Base-by-base conservation (phyloP, 2,113 vertebrate genomes). In the Anhinga anhinga region DNA sequence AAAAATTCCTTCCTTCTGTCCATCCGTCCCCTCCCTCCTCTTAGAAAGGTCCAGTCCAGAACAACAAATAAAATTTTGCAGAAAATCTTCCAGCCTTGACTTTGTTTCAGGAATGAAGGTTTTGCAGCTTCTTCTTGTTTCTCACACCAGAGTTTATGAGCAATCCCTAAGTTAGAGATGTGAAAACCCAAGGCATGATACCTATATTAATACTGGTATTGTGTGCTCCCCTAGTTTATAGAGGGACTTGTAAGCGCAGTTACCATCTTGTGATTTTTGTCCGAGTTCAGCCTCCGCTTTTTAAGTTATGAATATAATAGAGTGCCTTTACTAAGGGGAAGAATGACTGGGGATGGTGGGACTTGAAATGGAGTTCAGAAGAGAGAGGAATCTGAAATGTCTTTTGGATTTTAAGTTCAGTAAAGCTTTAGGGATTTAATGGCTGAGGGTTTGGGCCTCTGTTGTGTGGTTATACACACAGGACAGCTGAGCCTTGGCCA, bases 141-240 rank as follows among this genome's bases (percentile, higher is more conserved):
- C 45, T 93, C 34, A 47, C 18, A 15, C 23, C 12, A 16, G 56
- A n/a, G 17, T 94, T 63, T 38, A 29, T 34, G 26, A 76, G 22
- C 42, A 74, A 12, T 62, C 10, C 13, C 69, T 7, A 21, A 53
- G 21, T 69, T 47, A 19, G 58, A 73, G 71, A 15, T 17, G 10
- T 0, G 3, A 55, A 32, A 74, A 9, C 10, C 6, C 5, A 36
- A 26, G 40, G 15, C 0, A 0, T 14, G 50, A 18, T 71, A 66
- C 15, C 32, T n/a, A 0, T 17, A 11, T 70, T n/a, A 58, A 14
- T 42, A 29, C 10, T 26, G 26, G 21, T 58, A 18, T n/a, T 81
- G 7, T 2, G 1, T 42, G 20, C 36, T 82, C 20, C 44, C 7
- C 15, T 69, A 56, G 5, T 30, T 80, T 80, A 14, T 5, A 36